phyloP scores from a whole-genome alignment of 2,888 invertebrate genomes.

The Euproctis similis region DNA sequence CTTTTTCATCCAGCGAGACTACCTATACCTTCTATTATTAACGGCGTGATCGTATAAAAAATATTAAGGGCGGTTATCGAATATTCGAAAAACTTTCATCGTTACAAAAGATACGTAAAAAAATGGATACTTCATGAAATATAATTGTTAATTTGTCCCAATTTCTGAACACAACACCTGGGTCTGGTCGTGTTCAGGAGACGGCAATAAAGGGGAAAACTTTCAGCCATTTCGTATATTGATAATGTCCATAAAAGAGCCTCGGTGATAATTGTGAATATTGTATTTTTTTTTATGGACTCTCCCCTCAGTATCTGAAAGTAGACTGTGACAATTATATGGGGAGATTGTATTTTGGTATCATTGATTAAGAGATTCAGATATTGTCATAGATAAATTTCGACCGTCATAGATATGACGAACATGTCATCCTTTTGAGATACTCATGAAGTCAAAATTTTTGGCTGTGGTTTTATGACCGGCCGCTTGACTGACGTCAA shows the following conservation, averaged over 20 bases:
- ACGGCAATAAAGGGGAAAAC: constrained; percentile 38
- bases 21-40: too few relatives aligned
- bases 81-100: neutral
- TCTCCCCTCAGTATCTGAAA: constrained; percentile 10
- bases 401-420: neutral
- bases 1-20: too few relatives aligned
- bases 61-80: neutral
- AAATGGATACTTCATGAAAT: constrained; percentile 5
- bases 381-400: neutral
- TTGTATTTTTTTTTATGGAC: constrained; percentile 13
- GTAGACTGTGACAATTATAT: neutral
- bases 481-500: too few relatives aligned
- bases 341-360: neutral
- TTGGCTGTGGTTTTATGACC: too few relatives aligned
- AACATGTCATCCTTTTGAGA: too few relatives aligned
- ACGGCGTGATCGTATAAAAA: too few relatives aligned
- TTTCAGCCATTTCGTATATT: constrained; percentile 33
- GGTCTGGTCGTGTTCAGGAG: constrained; percentile 17
- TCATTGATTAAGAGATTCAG: neutral
- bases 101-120: neutral
- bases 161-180: constrained; percentile 24
- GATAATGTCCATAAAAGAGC: constrained; percentile 31
- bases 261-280: constrained; percentile 18
- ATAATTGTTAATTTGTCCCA: constrained; percentile 13
- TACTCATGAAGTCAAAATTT: too few relatives aligned